Percentiles rank a stretch among this genome's conserved stretches.
Evolutionary conservation across 2,888 invertebrate genomes (phyloP).

Genomic region (Eupithecia vulgata): DNA sequence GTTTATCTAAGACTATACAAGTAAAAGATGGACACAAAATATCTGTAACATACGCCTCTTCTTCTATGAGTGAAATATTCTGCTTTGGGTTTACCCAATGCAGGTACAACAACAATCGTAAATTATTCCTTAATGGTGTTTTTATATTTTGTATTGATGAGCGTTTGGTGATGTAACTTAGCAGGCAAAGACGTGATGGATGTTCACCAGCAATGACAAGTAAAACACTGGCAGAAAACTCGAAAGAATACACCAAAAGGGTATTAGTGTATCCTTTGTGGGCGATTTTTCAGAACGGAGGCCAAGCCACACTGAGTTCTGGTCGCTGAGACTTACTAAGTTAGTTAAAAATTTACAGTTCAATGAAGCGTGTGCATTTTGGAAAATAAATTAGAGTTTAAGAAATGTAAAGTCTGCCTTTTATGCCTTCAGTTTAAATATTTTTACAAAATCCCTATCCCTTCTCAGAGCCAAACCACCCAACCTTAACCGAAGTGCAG

Average conservation of each 20-base stretch:
- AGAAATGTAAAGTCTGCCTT: neutral
- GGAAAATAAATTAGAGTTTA: neutral
- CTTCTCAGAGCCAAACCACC: neutral
- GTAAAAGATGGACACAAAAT: too few species aligned
- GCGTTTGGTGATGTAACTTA: too few species aligned
- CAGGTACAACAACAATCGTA: neutral
- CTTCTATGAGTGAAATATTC: too few species aligned
- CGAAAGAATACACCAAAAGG: neutral
- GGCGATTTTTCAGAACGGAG: neutral
- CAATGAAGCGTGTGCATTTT: neutral
- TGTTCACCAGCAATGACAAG: neutral
- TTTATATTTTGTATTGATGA: neutral
- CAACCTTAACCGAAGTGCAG: constrained; percentile 38
- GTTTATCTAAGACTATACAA: too few species aligned
- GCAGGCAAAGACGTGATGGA: too few species aligned
- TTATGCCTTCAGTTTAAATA: neutral
- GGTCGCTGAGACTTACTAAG: neutral
- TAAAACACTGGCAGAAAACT: neutral
- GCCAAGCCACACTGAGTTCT: neutral
- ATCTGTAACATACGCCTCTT: too few species aligned
- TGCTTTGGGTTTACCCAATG: too few species aligned
- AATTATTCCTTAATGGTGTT: neutral
- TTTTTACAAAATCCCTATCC: neutral
- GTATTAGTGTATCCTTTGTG: too few species aligned
- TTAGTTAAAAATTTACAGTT: neutral